phyloP scores from a whole-genome alignment of 1,140 invertebrate genomes.

The Cylas formicarius region DNA sequence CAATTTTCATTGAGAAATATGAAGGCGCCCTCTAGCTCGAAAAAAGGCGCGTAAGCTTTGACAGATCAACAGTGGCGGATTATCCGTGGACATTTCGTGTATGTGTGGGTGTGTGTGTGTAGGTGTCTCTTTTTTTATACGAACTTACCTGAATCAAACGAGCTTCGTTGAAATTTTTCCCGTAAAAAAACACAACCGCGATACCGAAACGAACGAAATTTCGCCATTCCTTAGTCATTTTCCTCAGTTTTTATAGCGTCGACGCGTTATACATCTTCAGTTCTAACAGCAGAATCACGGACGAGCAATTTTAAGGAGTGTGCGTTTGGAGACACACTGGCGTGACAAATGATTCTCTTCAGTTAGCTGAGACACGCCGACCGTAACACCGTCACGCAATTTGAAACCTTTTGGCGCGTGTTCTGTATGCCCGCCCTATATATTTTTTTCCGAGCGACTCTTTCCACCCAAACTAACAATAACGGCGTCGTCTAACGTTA shows the following conservation, averaged over 20 bases:
- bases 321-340: constrained; percentile 32
- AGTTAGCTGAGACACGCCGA: constrained; percentile 26
- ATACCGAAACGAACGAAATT: neutral
- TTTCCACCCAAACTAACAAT: constrained; percentile 13
- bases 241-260: neutral
- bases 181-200: neutral
- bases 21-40: no score
- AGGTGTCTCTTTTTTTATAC: no score
- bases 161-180: neutral
- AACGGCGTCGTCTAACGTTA: constrained; percentile 1
- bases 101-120: neutral
- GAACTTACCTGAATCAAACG: neutral
- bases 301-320: constrained; percentile 17
- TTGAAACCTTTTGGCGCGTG: neutral
- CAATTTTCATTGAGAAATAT: no score
- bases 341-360: constrained; percentile 41
- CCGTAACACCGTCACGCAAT: constrained; percentile 22
- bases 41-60: no score
- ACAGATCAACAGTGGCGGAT: no score
- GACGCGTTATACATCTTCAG: constrained; percentile 5
- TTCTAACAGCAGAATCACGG: constrained; percentile 6
- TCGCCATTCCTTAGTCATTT: neutral
- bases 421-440: neutral
- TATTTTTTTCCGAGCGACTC: no score
- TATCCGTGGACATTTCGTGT: no score